These are phyloP conservation scores for Drosophila putrida DNA, from an alignment of 2,888 invertebrate genomes.

Conservation along the genomic window DNA sequence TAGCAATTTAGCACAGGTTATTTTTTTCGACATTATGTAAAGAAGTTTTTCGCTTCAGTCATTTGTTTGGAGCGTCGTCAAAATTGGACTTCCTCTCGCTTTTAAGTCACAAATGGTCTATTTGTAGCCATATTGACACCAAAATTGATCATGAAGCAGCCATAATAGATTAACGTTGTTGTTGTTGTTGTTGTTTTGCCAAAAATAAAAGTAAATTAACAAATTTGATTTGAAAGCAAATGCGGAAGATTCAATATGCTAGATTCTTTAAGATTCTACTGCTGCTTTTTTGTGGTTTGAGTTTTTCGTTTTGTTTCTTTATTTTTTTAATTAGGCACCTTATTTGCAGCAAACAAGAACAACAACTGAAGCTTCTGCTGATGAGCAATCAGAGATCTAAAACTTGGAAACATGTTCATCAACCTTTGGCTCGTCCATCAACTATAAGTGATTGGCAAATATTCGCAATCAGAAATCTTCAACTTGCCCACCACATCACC, in stretches of 20 bases:
- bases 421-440: slow-evolving; percentile 51
- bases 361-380: slow-evolving; percentile 20
- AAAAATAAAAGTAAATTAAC: slow-evolving; percentile 61
- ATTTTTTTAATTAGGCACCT: slow-evolving; percentile 73
- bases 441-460: slow-evolving; percentile 76
- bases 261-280: slow-evolving; percentile 21
- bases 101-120: slow-evolving; percentile 1
- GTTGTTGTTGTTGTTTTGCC: slow-evolving; percentile 30
- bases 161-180: slow-evolving; percentile 22
- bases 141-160: slow-evolving; percentile 34
- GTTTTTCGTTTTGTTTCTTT: slow-evolving; percentile 31
- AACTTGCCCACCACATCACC: slow-evolving; percentile 33
- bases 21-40: slow-evolving; percentile 48
- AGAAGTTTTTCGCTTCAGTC: slow-evolving; percentile 55
- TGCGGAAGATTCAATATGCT: slow-evolving; percentile 68
- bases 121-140: slow-evolving; percentile 49
- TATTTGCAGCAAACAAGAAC: slow-evolving; percentile 56
- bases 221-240: slow-evolving; percentile 52
- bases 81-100: slow-evolving; percentile 32
- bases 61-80: slow-evolving; percentile 24
- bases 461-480: slow-evolving; percentile 57
- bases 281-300: slow-evolving; percentile 12
- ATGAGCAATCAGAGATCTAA: slow-evolving; percentile 56
- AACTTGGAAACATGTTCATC: slow-evolving; percentile 67
- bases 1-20: slow-evolving; percentile 23